Conservation (phyloP, 2,888 invertebrate species). For the Sycophila texana region DNA sequence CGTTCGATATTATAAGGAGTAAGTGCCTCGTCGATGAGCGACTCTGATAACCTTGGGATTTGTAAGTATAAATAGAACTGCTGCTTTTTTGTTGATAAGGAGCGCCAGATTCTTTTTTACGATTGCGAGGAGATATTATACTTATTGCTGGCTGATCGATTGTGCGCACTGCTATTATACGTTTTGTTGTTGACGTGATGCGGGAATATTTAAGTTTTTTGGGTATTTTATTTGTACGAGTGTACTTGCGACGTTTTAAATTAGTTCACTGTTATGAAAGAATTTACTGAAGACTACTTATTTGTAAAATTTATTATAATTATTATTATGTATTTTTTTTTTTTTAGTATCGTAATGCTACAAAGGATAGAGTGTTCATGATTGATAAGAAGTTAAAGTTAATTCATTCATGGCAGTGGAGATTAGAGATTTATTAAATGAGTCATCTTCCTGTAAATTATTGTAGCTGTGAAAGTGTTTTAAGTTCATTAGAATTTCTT, state of each 20-base stretch:
- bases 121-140: neutral
- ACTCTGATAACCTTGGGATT: neutral
- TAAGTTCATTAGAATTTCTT: neutral
- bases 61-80: constrained; percentile 17
- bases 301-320: neutral
- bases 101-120: neutral
- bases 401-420: constrained; percentile 11
- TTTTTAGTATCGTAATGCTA: neutral
- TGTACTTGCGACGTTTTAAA: neutral
- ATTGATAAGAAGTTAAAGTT: constrained; percentile 23
- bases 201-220: neutral
- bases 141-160: neutral
- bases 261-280: neutral
- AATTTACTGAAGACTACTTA: neutral
- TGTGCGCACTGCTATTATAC: too few relatives aligned
- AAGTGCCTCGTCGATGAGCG: neutral
- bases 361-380: neutral
- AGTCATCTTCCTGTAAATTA: constrained; percentile 19
- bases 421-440: constrained; percentile 27
- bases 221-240: neutral
- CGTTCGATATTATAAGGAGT: too few relatives aligned
- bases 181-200: neutral
- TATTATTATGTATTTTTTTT: too few relatives aligned
- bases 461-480: neutral
- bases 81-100: neutral